Evolutionary conservation across 2,888 invertebrate species (phyloP).

Genomic region (Pachycephus smyrnensis): DNA sequence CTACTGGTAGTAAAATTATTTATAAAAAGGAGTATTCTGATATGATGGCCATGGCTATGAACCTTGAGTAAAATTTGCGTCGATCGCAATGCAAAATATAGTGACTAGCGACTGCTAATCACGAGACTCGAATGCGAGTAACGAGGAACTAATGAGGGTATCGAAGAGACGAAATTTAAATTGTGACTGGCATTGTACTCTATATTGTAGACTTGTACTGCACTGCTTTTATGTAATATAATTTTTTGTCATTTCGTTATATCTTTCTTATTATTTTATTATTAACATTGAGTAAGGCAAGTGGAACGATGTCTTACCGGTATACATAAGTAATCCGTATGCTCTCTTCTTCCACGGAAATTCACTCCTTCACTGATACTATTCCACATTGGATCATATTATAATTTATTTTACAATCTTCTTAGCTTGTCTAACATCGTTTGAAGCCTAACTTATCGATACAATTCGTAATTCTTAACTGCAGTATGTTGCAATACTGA

Average conservation of each 20-base stretch:
- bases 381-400: constrained; percentile 21
- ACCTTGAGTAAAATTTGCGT: constrained; percentile 23
- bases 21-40: constrained; percentile 39
- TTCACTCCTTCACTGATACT: constrained; percentile 16
- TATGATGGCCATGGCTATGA: constrained; percentile 46
- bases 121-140: no score
- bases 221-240: neutral
- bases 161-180: neutral
- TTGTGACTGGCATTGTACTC: neutral
- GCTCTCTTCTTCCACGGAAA: constrained; percentile 18
- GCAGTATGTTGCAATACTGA: neutral
- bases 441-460: neutral
- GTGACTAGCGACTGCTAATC: neutral
- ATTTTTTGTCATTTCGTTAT: neutral
- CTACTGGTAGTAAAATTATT: constrained; percentile 55
- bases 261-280: neutral
- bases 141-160: neutral
- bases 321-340: constrained; percentile 25
- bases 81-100: neutral
- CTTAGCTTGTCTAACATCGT: neutral
- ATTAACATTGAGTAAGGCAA: neutral
- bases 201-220: neutral
- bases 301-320: constrained; percentile 26
- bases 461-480: neutral
- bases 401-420: neutral